Percentiles rank a stretch among this genome's conserved stretches.
These are phyloP conservation scores for Catharus ustulatus DNA, from an alignment of 2,797 vertebrate genomes.

Conservation along the genomic window DNA sequence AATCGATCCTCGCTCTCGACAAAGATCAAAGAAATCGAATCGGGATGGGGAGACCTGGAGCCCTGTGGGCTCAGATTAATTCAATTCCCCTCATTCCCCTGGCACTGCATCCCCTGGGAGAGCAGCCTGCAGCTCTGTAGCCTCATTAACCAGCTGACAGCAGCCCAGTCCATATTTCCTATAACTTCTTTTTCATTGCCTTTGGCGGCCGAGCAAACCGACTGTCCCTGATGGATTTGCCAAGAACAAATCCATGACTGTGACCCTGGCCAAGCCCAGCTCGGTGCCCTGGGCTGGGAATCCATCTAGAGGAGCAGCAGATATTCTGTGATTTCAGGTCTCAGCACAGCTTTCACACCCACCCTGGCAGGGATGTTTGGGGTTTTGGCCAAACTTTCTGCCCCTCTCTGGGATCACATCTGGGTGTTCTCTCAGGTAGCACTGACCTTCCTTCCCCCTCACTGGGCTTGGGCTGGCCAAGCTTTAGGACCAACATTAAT, in stretches of 20 bases:
- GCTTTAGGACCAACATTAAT: not conserved
- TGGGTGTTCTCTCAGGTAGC: not conserved
- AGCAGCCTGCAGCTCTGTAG: not conserved
- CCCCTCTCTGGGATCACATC: not conserved
- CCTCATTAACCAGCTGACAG: not conserved
- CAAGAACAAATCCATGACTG: not conserved
- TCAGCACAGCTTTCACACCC: not conserved
- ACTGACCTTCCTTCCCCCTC: not conserved
- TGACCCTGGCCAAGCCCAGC: not conserved
- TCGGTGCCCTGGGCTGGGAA: not conserved
- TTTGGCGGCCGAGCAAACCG: not conserved
- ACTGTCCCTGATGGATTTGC: not conserved
- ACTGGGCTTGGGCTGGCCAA: not conserved
- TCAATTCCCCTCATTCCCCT: not conserved
- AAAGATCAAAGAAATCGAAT: not conserved
- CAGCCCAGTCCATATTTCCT: not conserved
- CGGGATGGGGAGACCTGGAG: not conserved
- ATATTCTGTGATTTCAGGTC: accelerated
- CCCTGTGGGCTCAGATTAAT: not conserved
- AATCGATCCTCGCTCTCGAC: not conserved
- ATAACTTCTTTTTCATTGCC: not conserved
- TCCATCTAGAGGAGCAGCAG: not conserved
- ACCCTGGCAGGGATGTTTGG: accelerated
- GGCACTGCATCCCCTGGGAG: not conserved
- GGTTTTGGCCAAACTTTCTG: not conserved